A percentile compares a stretch with the other conserved stretches of the same genome.
phyloP scores from a whole-genome alignment of 1,140 invertebrate genomes.

The Drosophila baimaii region DNA sequence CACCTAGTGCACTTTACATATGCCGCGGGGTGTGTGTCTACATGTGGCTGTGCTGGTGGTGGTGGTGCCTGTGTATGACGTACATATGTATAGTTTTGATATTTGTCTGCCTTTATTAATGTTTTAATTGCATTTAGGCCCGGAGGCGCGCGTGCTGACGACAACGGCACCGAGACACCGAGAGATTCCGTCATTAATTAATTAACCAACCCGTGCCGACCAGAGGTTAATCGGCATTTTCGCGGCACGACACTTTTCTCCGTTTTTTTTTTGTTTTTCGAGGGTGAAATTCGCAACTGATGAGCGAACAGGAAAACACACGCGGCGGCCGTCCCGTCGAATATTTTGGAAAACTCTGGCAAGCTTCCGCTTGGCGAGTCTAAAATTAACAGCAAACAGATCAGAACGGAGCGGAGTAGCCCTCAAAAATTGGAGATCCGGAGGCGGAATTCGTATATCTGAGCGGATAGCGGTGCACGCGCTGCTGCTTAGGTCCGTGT shows the following conservation, averaged over 20 bases:
- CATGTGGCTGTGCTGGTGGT: slow-evolving; percentile 13
- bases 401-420: slow-evolving; percentile 51
- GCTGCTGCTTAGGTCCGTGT: slow-evolving; percentile 75
- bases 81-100: slow-evolving; percentile 52
- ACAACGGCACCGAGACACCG: slow-evolving; percentile 55
- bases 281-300: slow-evolving; percentile 19
- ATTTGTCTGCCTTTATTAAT: slow-evolving; percentile 79
- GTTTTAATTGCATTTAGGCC: slow-evolving; percentile 80
- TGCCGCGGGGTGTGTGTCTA: slow-evolving; percentile 14
- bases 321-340: slow-evolving; percentile 33
- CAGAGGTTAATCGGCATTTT: slow-evolving; percentile 71
- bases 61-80: slow-evolving; percentile 28
- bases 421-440: slow-evolving; percentile 51
- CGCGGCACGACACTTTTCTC: slow-evolving; percentile 61
- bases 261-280: background rate
- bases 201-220: slow-evolving; percentile 58
- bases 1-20: slow-evolving; percentile 71
- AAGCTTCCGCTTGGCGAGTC: slow-evolving; percentile 53
- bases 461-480: slow-evolving; percentile 64
- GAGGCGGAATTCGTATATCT: slow-evolving; percentile 55
- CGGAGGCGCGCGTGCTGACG: slow-evolving; percentile 71
- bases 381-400: slow-evolving; percentile 63
- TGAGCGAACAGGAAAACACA: slow-evolving; percentile 43
- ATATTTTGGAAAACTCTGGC: slow-evolving; percentile 59
- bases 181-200: slow-evolving; percentile 79